These are phyloP conservation scores for Coptotermes formosanus DNA, from an alignment of 1,140 invertebrate genomes.

Conservation along the genomic window DNA sequence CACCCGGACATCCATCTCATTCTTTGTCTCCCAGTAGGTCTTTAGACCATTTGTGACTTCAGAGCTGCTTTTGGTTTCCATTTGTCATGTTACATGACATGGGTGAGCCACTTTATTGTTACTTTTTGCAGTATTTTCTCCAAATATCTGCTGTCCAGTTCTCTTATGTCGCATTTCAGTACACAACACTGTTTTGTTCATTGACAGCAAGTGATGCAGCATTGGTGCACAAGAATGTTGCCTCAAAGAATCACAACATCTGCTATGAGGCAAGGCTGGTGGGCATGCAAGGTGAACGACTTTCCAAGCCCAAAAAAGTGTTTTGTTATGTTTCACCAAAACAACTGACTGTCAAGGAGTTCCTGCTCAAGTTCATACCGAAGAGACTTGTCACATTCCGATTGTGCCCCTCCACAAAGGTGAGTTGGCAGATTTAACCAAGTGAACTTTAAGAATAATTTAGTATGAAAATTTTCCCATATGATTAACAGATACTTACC, in stretches of 20 bases:
- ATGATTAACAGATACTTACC: too few relatives aligned
- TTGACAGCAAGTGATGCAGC: slow-evolving; percentile 72
- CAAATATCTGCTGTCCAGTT: too few relatives aligned
- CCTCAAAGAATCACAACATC: slow-evolving; percentile 77
- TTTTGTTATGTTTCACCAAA: slow-evolving; percentile 85
- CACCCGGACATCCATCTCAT: too few relatives aligned
- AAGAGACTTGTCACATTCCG: slow-evolving; percentile 89
- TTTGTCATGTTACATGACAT: too few relatives aligned
- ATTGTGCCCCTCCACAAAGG: slow-evolving; percentile 88
- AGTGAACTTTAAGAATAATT: too few relatives aligned
- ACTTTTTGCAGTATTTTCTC: too few relatives aligned
- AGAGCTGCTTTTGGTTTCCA: too few relatives aligned
- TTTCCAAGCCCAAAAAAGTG: slow-evolving; percentile 78
- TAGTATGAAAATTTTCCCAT: too few relatives aligned
- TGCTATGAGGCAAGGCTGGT: slow-evolving; percentile 83
- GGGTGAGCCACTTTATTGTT: too few relatives aligned
- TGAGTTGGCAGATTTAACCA: slow-evolving; percentile 44
- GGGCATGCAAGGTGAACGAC: slow-evolving; percentile 65
- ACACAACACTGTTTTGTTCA: slow-evolving; percentile 16
- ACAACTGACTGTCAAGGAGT: slow-evolving; percentile 89
- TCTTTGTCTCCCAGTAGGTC: too few relatives aligned
- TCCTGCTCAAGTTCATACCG: slow-evolving; percentile 87
- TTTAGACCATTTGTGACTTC: too few relatives aligned
- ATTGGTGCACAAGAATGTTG: slow-evolving; percentile 83
- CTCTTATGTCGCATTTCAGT: too few relatives aligned